phyloP scores from a whole-genome alignment of 2,888 invertebrate genomes.

The Polymixis lichenea region DNA sequence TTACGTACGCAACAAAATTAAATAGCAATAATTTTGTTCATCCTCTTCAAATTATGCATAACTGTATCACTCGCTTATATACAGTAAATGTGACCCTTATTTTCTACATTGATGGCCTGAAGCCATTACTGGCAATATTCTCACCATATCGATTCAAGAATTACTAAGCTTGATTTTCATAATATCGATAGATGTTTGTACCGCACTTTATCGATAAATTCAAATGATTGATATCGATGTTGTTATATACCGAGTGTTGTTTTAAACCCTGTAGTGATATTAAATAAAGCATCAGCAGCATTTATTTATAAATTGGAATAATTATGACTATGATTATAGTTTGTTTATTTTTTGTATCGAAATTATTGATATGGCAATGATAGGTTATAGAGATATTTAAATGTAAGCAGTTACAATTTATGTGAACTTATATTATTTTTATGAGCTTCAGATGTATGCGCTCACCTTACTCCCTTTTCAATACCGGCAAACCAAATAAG shows the following conservation, averaged over 20 bases:
- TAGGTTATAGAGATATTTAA: constrained; percentile 56
- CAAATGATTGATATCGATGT: constrained; percentile 20
- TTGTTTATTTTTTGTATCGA: constrained; percentile 49
- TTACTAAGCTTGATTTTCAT: constrained; percentile 17
- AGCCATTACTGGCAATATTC: constrained; percentile 43
- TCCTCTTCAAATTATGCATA: background rate
- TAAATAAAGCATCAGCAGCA: constrained; percentile 43
- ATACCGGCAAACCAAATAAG: background rate
- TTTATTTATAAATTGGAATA: constrained; percentile 56
- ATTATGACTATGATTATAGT: constrained; percentile 34
- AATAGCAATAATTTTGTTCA: constrained; percentile 4
- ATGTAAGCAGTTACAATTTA: constrained; percentile 50
- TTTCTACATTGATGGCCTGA: constrained; percentile 24
- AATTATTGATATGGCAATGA: constrained; percentile 57
- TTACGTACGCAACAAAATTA: background rate
- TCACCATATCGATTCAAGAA: constrained; percentile 50
- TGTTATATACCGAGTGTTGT: constrained; percentile 26
- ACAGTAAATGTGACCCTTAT: constrained; percentile 10
- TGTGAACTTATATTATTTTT: background rate
- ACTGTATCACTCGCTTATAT: background rate
- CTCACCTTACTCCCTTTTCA: background rate
- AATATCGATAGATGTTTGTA: constrained; percentile 5
- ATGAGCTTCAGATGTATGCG: background rate
- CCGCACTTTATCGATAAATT: constrained; percentile 20
- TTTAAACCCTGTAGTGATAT: constrained; percentile 37